Conservation (phyloP, 2,888 invertebrate species). For the Caenorhabditis sp. region DNA sequence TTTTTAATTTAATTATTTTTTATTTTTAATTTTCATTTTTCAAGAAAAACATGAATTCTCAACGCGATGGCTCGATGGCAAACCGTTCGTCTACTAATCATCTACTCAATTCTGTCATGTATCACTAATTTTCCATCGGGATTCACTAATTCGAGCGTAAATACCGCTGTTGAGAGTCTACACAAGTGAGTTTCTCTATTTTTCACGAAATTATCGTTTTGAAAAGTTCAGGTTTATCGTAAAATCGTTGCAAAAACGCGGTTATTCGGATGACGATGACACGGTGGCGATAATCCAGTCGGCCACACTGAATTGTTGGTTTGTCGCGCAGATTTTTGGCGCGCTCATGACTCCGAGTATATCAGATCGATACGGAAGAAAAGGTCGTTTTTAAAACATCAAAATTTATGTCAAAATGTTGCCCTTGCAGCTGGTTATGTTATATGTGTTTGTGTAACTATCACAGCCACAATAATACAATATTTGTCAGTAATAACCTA, state of each 20-base stretch:
- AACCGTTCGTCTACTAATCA: constrained; percentile 45
- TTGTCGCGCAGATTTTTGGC: constrained; percentile 62
- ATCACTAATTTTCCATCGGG: constrained; percentile 67
- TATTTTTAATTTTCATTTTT: too few relatives aligned
- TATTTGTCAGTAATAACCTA: constrained; percentile 42
- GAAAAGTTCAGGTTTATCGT: constrained; percentile 55
- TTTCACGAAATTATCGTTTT: not conserved
- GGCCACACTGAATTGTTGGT: constrained; percentile 62
- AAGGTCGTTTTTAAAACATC: too few relatives aligned
- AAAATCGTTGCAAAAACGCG: constrained; percentile 44
- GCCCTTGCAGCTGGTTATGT: constrained; percentile 67
- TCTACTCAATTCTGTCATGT: constrained; percentile 57
- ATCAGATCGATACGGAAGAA: constrained; percentile 63
- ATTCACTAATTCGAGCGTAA: constrained; percentile 65
- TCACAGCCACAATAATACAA: constrained; percentile 49
- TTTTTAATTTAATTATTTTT: too few relatives aligned
- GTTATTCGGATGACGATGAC: constrained; percentile 40
- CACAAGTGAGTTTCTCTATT: constrained; percentile 22
- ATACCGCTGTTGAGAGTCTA: constrained; percentile 62
- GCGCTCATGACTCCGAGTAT: constrained; percentile 63
- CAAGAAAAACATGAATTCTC: too few relatives aligned
- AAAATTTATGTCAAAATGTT: too few relatives aligned
- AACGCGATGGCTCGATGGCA: constrained; percentile 19
- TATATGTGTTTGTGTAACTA: constrained; percentile 43
- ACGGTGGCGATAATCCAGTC: constrained; percentile 50